A percentile compares a stretch with the other conserved stretches of the same genome.
These are phyloP conservation scores for Tetrapedia diversipes DNA, from an alignment of 2,888 invertebrate genomes.

Conservation along the genomic window DNA sequence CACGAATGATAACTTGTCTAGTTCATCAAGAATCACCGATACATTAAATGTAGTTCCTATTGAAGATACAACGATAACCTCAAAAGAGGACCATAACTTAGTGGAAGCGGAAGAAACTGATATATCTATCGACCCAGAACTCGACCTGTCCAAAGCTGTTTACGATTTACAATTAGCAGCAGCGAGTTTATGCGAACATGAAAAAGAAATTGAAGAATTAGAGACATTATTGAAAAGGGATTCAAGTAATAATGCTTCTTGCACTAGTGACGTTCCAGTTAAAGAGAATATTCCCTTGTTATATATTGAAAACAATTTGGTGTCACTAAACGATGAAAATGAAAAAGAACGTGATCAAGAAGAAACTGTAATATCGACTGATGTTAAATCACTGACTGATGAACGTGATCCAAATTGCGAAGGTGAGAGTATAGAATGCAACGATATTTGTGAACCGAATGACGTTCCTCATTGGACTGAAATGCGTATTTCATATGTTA, in stretches of 20 bases:
- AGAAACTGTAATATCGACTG: conserved; percentile 40
- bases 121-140: conserved; percentile 39
- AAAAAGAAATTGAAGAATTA: conserved; percentile 55
- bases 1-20: conserved; percentile 37
- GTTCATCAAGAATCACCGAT: conserved; percentile 25
- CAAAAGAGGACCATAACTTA: conserved; percentile 16
- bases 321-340: neutral
- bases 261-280: neutral
- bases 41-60: conserved; percentile 36
- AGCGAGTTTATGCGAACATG: conserved; percentile 61
- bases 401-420: conserved; percentile 59
- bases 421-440: conserved; percentile 77
- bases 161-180: conserved; percentile 65
- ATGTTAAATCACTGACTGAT: conserved; percentile 20
- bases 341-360: conserved; percentile 43
- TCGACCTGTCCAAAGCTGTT: conserved; percentile 61
- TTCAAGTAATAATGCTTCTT: neutral
- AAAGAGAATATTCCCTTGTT: conserved; percentile 7
- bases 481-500: conserved; percentile 70
- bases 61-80: conserved; percentile 28
- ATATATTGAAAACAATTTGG: neutral
- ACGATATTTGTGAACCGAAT: conserved; percentile 60
- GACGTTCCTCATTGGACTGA: conserved; percentile 53
- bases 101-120: conserved; percentile 7
- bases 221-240: conserved; percentile 30